A percentile compares a stretch with the other conserved stretches of the same genome.
phyloP scores from a whole-genome alignment of 2,113 vertebrate species.

The Macroglossus sobrinus region DNA sequence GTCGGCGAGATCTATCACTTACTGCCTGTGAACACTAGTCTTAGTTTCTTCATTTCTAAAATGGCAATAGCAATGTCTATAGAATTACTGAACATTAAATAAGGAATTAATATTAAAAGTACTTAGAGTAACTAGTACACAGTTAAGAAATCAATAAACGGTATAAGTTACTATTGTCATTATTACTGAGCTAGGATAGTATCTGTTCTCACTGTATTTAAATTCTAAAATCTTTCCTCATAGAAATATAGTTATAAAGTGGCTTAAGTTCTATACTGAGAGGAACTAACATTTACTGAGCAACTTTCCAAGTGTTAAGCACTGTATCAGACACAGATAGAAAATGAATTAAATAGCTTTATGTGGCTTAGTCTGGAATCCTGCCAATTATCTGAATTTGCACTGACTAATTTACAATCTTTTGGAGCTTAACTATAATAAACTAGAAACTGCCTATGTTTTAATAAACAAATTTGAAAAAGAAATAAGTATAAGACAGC shows the following conservation, averaged over 20 bases:
- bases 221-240: neutral
- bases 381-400: neutral
- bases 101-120: neutral
- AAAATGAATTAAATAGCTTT: neutral
- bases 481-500: neutral
- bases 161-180: neutral
- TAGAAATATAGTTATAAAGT: neutral
- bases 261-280: neutral
- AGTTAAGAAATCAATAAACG: neutral
- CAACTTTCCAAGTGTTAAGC: neutral
- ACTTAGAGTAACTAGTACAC: neutral
- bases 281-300: neutral
- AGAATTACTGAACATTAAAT: neutral
- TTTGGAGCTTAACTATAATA: neutral
- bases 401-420: neutral
- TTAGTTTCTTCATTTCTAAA: conserved; percentile 13
- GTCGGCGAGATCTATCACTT: neutral
- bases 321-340: neutral
- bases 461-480: neutral
- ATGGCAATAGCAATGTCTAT: neutral
- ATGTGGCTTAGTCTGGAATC: neutral
- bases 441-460: neutral
- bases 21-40: neutral
- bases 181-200: neutral
- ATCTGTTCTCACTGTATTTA: neutral